Evolutionary conservation across 2,888 invertebrate species (phyloP), one percentile per base, ranked within the genome.

Genomic region (Acrobasis suavella): DNA sequence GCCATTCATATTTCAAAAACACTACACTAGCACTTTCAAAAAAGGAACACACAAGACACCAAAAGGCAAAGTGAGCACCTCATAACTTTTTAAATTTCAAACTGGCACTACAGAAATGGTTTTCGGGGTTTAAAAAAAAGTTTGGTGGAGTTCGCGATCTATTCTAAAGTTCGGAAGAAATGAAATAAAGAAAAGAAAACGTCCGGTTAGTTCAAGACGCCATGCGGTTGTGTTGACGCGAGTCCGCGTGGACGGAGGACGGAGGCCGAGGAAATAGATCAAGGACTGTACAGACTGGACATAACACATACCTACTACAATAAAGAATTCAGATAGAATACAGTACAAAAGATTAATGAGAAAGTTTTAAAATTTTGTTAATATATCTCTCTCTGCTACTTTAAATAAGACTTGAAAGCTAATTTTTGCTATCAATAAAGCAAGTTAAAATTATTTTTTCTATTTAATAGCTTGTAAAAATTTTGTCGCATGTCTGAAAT

Each of bases 1-100:
- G 67, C 83, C 83, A 71, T 83, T 86, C 86, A 86, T 84, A 66
- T 74, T 72, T 66, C 70, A 65, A 38, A 62, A 65, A 37, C 61
- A 62, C 58, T 68, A 63, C 62, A 70, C 65, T 73, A 62, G 62
- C 69, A 67, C 58, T 58, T 50, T 62, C 55, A 62, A 65, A 62
- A 64, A 64, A 55, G 63, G 42, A 63, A 49, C 52, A 61, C 58
- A 37, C n/a, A 58, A 67, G 71, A 68, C 70, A 74, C 72, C 67
- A 67, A 62, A 73, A 74, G 74, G 74, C 64, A 56, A 56, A 38
- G 56, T 56, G 39, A 67, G 69, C 69, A 69, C 67, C 69, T 60
- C 58, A 58, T 60, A 63, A 67, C 65, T 62, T 64, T 66, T 64
- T 64, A 65, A 69, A 67, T 62, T 14, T 59, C 17, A 52, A 59